Evolutionary conservation across 2,888 invertebrate genomes (phyloP), one percentile per base, ranked within the genome.

Genomic region (Heterodera filipjevi): DNA sequence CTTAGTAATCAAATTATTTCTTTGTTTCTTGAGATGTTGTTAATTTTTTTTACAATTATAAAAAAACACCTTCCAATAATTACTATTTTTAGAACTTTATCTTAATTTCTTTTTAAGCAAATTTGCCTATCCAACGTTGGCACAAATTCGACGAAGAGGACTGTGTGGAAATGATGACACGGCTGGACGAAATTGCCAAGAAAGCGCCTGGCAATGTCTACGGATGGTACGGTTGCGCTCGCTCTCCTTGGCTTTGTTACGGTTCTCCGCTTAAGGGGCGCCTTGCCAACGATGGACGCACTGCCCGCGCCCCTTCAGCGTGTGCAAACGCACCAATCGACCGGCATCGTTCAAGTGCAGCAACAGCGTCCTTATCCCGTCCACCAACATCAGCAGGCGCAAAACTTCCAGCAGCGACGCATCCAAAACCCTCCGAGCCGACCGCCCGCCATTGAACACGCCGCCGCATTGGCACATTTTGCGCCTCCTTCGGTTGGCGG

Each of bases 111-210:
- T 27, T 68, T 68, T 68, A 16, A 68, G 68, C 33, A 22, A 68
- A 33, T 68, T 32, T 35, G 33, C n/a, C 68, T 33, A 68, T 68
- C 6, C 68, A 68, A 35, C 68, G 35, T 35, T 68, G 68, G 68
- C 32, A 68, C 3, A 16, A 33, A 2, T 68, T 68, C 68, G 22
- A 32, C 35, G 68, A 32, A 19, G 68, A 68, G 32, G 35, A 30
- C 8, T 68, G 68, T 35, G 68, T 68, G 5, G 68, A 68, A 8
- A 32, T 68, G 68, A 1, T 68, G 33, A 30, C 68, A 32, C 68
- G 68, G 8, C 19, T 68, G 33, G 68, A 68, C 8, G 68, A 32
- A 32, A 32, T 68, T 68, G 35, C 2, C 33, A 68, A 68, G 35
- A 68, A 68, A 33, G 14, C 22, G 68, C 32, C 68, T 3, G 33